Base-by-base conservation (phyloP, 2,113 vertebrate species). In the Epinephelus moara region DNA sequence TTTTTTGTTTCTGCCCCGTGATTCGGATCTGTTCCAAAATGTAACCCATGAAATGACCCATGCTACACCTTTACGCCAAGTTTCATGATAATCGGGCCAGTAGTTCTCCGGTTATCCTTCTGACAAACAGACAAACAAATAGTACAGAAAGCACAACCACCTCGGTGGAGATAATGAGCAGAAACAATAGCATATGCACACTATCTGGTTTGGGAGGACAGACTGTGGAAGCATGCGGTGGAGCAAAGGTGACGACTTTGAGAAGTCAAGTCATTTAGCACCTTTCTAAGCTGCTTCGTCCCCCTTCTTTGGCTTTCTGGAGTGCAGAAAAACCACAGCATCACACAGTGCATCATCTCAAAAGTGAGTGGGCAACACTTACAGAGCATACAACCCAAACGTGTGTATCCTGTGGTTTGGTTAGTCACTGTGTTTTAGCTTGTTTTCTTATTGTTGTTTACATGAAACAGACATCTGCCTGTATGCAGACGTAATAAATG, bases 241-340 rank as follows among this genome's bases (percentile, higher is more conserved):
- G 76, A 66, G 70, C 77, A 87, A 82, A 89, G 87, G 85, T 92
- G 90, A 89, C 61, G 71, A 84, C 73, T 93, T 88, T 84, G 79
- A 83, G 70, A 70, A 75, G 74, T 80, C 47, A 68, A 85, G 86
- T 88, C 91, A 94, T 89, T 80, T 89, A 82, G 78, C 89, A 89
- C 89, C 79, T 93, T 90, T 88, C 49, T 72, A 75, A 81, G 78
- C 70, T 60, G 45, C 64, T 49, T 60, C 67, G 82, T 80, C 71
- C 50, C 53, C 30, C 37, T 52, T 33, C 61, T 90, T 79, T 88
- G 73, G 66, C 62, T 90, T 84, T 81, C 70, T 82, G 70, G 61
- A 76, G 70, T 90, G 82, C 86, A 84, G n/a, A 55, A 61, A 71
- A 93, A 82, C 87, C 83, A 77, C 83, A 91, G 66, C 81, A 67